Evolutionary conservation across 2,888 invertebrate genomes (phyloP).

Genomic region (Myathropa florea): DNA sequence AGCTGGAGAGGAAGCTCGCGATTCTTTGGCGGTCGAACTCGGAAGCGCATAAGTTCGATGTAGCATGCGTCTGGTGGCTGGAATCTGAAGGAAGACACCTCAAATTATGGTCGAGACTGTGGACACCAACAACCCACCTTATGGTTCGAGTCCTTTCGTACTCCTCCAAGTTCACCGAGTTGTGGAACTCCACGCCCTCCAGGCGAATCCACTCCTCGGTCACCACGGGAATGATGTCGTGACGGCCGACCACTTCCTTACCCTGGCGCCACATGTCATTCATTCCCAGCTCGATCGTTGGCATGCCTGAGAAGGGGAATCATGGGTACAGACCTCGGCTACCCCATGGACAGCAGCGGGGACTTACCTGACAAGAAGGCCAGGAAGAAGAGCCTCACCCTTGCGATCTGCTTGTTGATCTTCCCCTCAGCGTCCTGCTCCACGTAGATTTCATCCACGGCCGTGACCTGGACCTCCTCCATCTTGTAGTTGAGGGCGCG

Average conservation of each 20-base stretch:
- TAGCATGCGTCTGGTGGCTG: constrained; percentile 99
- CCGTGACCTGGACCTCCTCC: constrained; percentile 96
- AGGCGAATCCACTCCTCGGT: constrained; percentile 99
- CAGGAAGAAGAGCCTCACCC: constrained; percentile 96
- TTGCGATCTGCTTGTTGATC: constrained; percentile 93
- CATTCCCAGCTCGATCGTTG: constrained; percentile 97
- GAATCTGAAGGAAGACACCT: constrained; percentile 84
- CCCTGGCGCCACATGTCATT: constrained; percentile 99
- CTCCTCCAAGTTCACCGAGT: constrained; percentile 94
- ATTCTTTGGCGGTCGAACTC: constrained; percentile 96
- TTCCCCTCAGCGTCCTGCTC: constrained; percentile 93
- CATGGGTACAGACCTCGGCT: neutral
- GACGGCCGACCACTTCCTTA: constrained; percentile 98
- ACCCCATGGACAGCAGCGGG: neutral
- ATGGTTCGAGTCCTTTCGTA: constrained; percentile 92
- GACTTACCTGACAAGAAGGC: constrained; percentile 93
- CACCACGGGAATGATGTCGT: constrained; percentile 98
- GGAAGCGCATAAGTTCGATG: constrained; percentile 97
- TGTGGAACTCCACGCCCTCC: constrained; percentile 96
- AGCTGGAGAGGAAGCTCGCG: constrained; percentile 97
- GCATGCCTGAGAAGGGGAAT: constrained; percentile 86
- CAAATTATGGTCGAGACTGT: neutral
- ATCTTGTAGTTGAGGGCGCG: constrained; percentile 95
- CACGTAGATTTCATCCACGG: constrained; percentile 95
- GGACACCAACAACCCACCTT: constrained; percentile 83